These are phyloP conservation scores for Cantharis nigra DNA, from an alignment of 2,888 invertebrate species.

Conservation along the genomic window DNA sequence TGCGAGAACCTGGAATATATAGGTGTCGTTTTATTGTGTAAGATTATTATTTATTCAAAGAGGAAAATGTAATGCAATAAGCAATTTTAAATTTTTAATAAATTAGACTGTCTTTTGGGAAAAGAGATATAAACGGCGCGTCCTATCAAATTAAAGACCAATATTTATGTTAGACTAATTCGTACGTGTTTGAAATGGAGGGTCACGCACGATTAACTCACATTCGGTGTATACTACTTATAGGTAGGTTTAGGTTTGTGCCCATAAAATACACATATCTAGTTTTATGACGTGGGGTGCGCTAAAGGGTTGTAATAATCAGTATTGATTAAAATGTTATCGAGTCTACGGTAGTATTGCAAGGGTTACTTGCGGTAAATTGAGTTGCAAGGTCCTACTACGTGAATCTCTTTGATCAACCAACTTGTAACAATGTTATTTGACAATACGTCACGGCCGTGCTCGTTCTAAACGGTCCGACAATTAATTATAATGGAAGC, in stretches of 20 bases:
- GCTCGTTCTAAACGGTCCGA: slow-evolving; percentile 11
- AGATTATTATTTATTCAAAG: not conserved
- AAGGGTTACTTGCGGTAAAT: slow-evolving; percentile 13
- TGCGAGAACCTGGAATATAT: not conserved
- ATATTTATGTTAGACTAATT: slow-evolving; percentile 15
- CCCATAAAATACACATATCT: slow-evolving; percentile 6
- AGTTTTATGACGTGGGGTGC: not conserved
- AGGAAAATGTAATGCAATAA: not conserved
- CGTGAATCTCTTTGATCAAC: slow-evolving; percentile 9
- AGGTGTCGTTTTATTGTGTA: not conserved
- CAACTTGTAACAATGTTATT: slow-evolving; percentile 12
- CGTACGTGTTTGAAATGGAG: not conserved
- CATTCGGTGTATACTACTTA: slow-evolving; percentile 1
- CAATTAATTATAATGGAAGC: slow-evolving; percentile 18
- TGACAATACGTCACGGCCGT: slow-evolving; percentile 13
- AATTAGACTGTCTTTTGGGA: slow-evolving; percentile 2
- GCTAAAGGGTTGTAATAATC: slow-evolving; percentile 12
- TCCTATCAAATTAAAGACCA: slow-evolving; percentile 14
- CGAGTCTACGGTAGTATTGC: slow-evolving; percentile 10
- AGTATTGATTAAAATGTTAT: slow-evolving; percentile 20
- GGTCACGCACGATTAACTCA: slow-evolving; percentile 7
- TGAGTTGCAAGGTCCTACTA: slow-evolving; percentile 8
- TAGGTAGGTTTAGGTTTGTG: slow-evolving; percentile 6
- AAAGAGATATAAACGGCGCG: slow-evolving; percentile 4
- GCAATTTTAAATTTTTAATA: slow-evolving; percentile 5